These are phyloP conservation scores for Anthonomus grandis DNA, from an alignment of 1,140 invertebrate genomes.

Conservation along the genomic window DNA sequence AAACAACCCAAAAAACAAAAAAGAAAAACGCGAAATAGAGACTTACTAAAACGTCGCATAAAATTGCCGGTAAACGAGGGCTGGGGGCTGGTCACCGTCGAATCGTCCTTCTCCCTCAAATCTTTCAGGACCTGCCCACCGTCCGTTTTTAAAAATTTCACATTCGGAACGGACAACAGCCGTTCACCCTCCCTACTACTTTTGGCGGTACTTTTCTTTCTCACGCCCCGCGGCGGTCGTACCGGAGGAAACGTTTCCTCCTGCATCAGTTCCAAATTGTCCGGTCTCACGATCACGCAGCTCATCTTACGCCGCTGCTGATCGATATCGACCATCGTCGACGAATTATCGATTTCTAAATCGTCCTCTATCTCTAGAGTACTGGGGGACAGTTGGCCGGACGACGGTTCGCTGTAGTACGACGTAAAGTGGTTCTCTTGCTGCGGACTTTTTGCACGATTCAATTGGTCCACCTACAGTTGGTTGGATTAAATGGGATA, in stretches of 20 bases:
- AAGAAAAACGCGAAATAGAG: constrained; percentile 45
- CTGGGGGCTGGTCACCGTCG: constrained; percentile 43
- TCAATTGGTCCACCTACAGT: constrained; percentile 18
- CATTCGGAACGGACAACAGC: constrained; percentile 72
- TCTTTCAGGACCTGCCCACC: constrained; percentile 41
- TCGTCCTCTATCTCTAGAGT: constrained; percentile 25
- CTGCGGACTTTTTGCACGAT: constrained; percentile 13
- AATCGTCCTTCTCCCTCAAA: constrained; percentile 50
- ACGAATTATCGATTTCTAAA: constrained; percentile 28
- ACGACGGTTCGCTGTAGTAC: constrained; percentile 37
- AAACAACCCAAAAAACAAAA: neutral
- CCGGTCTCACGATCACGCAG: constrained; percentile 53
- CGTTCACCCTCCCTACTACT: constrained; percentile 62
- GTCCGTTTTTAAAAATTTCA: constrained; percentile 59
- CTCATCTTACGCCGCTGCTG: constrained; percentile 10
- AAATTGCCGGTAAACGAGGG: constrained; percentile 67
- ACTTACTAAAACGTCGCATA: constrained; percentile 85
- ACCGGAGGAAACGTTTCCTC: constrained; percentile 57
- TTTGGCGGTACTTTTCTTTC: constrained; percentile 54
- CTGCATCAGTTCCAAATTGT: constrained; percentile 63
- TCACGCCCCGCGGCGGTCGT: constrained; percentile 57
- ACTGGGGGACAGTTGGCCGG: constrained; percentile 32
- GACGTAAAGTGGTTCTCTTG: constrained; percentile 8
- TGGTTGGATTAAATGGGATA: too few species aligned
- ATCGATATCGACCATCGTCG: constrained; percentile 23